Evolutionary conservation across 1,140 invertebrate species (phyloP).

Genomic region (Drosophila orosa): DNA sequence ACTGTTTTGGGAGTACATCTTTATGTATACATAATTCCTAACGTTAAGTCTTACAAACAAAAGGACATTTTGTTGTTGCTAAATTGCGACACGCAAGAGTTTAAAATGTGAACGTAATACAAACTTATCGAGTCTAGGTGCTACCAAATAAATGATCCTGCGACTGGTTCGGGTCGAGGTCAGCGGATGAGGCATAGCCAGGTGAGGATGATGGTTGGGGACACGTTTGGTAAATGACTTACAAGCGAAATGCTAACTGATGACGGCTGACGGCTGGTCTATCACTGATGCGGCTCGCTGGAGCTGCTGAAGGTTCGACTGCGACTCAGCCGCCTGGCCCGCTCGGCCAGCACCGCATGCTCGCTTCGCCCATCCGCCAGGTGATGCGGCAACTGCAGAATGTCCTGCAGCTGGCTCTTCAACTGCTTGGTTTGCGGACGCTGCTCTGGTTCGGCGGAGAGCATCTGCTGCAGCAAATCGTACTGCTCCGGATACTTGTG

Average conservation of each 20-base stretch:
- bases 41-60: conserved; percentile 56
- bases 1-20: conserved; percentile 46
- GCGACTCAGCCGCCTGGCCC: conserved; percentile 67
- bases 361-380: conserved; percentile 65
- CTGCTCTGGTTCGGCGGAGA: conserved; percentile 89
- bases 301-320: conserved; percentile 77
- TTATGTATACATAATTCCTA: conserved; percentile 47
- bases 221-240: conserved; percentile 32
- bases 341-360: conserved; percentile 60
- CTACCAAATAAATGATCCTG: conserved; percentile 42
- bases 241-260: conserved; percentile 41
- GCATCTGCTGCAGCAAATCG: conserved; percentile 90
- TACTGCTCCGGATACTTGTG: conserved; percentile 87
- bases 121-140: conserved; percentile 36
- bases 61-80: conserved; percentile 51
- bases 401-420: conserved; percentile 67
- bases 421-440: conserved; percentile 92
- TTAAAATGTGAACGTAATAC: conserved; percentile 54
- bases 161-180: conserved; percentile 11
- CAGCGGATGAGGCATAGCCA: conserved; percentile 60
- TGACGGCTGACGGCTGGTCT: conserved; percentile 30
- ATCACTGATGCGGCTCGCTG: conserved; percentile 66
- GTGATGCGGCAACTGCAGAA: conserved; percentile 63
- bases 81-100: conserved; percentile 41
- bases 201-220: conserved; percentile 40